Evolutionary conservation across 2,888 invertebrate species (phyloP).

Genomic region (Tortricodes alternella): DNA sequence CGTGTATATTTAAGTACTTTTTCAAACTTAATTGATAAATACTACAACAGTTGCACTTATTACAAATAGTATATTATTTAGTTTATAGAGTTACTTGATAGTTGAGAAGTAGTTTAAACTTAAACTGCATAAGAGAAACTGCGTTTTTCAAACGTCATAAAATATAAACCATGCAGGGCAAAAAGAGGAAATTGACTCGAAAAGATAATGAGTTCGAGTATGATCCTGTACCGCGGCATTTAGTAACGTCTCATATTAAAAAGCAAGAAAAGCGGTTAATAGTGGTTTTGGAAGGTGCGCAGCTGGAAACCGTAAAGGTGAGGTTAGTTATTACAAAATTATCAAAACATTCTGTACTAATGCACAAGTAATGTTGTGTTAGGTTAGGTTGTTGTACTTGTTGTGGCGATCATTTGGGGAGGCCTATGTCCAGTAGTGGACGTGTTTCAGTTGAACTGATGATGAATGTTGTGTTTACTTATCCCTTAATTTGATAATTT

Average conservation of each 20-base stretch:
- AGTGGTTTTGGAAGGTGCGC: conserved; percentile 96
- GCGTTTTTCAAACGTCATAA: too few relatives aligned
- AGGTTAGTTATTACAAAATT: conserved; percentile 28
- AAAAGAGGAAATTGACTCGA: conserved; percentile 70
- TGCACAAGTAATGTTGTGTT: too few relatives aligned
- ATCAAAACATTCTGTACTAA: not conserved
- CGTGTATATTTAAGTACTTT: conserved; percentile 2
- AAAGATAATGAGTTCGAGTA: conserved; percentile 88
- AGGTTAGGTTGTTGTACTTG: not conserved
- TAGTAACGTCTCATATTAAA: conserved; percentile 89
- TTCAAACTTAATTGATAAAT: too few relatives aligned
- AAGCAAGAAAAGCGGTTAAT: conserved; percentile 95
- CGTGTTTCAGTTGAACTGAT: too few relatives aligned
- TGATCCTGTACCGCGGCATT: conserved; percentile 90
- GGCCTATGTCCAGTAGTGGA: too few relatives aligned
- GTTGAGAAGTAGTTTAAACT: too few relatives aligned
- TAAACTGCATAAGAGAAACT: too few relatives aligned
- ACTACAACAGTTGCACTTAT: too few relatives aligned
- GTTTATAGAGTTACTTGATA: too few relatives aligned
- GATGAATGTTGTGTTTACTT: conserved; percentile 5
- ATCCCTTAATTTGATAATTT: conserved; percentile 40
- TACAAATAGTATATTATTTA: too few relatives aligned
- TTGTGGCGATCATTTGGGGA: too few relatives aligned
- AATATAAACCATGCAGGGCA: conserved; percentile 57
- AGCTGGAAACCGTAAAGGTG: conserved; percentile 98